Conservation (phyloP, 2,888 invertebrate genomes). For the Netelia melanura region DNA sequence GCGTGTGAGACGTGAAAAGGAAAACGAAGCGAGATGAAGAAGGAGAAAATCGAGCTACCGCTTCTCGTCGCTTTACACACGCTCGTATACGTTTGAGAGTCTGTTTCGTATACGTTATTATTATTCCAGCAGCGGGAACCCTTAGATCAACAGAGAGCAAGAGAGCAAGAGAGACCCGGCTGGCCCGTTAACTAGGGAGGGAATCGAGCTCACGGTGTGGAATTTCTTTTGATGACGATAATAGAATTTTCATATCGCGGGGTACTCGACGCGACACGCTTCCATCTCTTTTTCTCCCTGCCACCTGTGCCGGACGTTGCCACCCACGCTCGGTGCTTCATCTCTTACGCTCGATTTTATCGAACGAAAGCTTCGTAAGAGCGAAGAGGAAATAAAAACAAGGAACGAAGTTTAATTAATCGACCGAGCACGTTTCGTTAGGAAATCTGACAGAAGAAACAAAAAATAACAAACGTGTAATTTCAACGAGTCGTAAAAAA, state of each 20-base stretch:
- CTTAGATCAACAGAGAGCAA: conserved; percentile 70
- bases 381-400: conserved; percentile 21
- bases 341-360: conserved; percentile 16
- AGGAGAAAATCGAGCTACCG: conserved; percentile 27
- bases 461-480: too few species aligned
- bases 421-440: neutral
- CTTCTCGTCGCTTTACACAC: neutral
- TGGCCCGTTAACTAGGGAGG: conserved; percentile 70
- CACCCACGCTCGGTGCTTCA: conserved; percentile 38
- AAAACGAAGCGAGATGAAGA: conserved; percentile 34
- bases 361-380: conserved; percentile 37
- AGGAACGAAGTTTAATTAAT: conserved; percentile 47
- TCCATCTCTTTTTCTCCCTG: conserved; percentile 47
- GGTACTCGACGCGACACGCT: conserved; percentile 57
- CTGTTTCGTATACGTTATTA: conserved; percentile 69
- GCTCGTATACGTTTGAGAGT: conserved; percentile 53
- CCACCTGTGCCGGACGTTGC: conserved; percentile 69
- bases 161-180: conserved; percentile 5
- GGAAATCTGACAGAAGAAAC: too few species aligned
- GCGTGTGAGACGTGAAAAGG: conserved; percentile 53
- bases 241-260: conserved; percentile 73
- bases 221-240: conserved; percentile 76
- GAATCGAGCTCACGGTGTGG: conserved; percentile 69
- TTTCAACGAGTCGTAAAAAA: too few species aligned
- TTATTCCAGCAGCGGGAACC: conserved; percentile 69